Percentiles rank a stretch among this genome's conserved stretches.
These are phyloP conservation scores for Semotilus atromaculatus DNA, from an alignment of 2,797 vertebrate genomes.

Conservation along the genomic window DNA sequence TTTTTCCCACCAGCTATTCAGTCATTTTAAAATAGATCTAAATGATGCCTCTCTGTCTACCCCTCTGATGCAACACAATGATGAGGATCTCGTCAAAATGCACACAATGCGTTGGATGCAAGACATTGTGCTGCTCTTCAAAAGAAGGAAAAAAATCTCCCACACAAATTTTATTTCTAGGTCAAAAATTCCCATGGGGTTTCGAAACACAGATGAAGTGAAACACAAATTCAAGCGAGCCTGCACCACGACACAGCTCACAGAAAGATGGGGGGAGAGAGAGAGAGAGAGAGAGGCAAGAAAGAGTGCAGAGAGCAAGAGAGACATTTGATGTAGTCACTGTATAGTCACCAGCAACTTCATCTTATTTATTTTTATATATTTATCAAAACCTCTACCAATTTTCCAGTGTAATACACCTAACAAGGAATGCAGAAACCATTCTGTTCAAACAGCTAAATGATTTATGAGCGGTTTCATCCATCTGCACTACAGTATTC, in stretches of 20 bases:
- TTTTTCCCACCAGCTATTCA: slow-evolving; percentile 63
- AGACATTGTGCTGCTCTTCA: slow-evolving; percentile 73
- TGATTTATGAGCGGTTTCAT: not conserved
- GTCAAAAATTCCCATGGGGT: slow-evolving; percentile 75
- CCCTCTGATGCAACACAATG: slow-evolving; percentile 71
- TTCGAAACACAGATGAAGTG: slow-evolving; percentile 69
- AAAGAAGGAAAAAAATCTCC: slow-evolving; percentile 74
- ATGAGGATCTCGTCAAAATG: slow-evolving; percentile 72
- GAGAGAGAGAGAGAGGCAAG: slow-evolving; percentile 7
- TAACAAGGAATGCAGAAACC: not conserved
- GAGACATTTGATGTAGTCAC: slow-evolving; percentile 18
- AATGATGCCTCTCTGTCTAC: slow-evolving; percentile 67
- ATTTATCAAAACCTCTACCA: not conserved
- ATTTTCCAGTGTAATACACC: slow-evolving; percentile 6
- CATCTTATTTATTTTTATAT: slow-evolving; percentile 3
- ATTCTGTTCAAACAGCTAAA: not conserved
- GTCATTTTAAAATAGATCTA: slow-evolving; percentile 72
- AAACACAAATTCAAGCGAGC: slow-evolving; percentile 54
- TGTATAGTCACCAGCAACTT: slow-evolving; percentile 9
- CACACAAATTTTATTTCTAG: slow-evolving; percentile 79
- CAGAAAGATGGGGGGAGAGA: slow-evolving; percentile 42
- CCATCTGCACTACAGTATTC: not conserved
- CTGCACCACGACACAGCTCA: slow-evolving; percentile 53
- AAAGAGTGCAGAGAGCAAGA: slow-evolving; percentile 7
- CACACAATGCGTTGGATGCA: slow-evolving; percentile 67